Percentiles rank a stretch among this genome's conserved stretches.
phyloP scores from a whole-genome alignment of 1,140 invertebrate genomes.

The Drosophila kikkawai region DNA sequence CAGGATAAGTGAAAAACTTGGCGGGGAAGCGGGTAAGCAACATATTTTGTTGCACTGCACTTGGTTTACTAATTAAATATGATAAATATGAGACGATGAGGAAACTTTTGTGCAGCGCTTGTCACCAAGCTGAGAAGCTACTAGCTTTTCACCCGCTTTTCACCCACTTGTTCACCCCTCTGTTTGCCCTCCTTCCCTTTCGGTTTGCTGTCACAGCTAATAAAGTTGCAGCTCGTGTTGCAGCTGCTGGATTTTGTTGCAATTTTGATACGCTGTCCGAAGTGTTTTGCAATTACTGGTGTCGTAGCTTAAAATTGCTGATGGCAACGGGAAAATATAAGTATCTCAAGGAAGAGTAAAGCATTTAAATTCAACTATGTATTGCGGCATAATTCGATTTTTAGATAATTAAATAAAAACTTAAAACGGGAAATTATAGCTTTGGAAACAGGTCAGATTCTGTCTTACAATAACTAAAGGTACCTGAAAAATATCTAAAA shows the following conservation, averaged over 20 bases:
- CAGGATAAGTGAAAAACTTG: slow-evolving; percentile 15
- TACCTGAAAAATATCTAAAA: background rate
- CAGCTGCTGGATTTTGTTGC: slow-evolving; percentile 46
- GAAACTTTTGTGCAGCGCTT: slow-evolving; percentile 62
- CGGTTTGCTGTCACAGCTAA: slow-evolving; percentile 30
- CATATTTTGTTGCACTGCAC: slow-evolving; percentile 57
- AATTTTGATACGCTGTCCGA: slow-evolving; percentile 21
- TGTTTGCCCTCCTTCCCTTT: no score
- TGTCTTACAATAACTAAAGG: no score
- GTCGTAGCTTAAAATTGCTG: background rate
- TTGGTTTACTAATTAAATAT: slow-evolving; percentile 76
- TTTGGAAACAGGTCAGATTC: background rate
- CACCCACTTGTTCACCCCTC: background rate
- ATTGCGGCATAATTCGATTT: background rate
- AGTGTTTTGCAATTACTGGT: slow-evolving; percentile 21
- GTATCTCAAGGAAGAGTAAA: background rate
- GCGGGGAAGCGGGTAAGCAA: background rate
- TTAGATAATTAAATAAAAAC: background rate
- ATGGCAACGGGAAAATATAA: background rate
- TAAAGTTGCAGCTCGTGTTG: slow-evolving; percentile 46
- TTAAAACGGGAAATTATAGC: background rate
- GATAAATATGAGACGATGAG: slow-evolving; percentile 73
- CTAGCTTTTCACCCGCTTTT: slow-evolving; percentile 16
- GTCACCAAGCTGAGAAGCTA: slow-evolving; percentile 59
- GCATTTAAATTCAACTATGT: background rate